phyloP scores from a whole-genome alignment of 1,140 invertebrate genomes.

The Agrilus planipennis region DNA sequence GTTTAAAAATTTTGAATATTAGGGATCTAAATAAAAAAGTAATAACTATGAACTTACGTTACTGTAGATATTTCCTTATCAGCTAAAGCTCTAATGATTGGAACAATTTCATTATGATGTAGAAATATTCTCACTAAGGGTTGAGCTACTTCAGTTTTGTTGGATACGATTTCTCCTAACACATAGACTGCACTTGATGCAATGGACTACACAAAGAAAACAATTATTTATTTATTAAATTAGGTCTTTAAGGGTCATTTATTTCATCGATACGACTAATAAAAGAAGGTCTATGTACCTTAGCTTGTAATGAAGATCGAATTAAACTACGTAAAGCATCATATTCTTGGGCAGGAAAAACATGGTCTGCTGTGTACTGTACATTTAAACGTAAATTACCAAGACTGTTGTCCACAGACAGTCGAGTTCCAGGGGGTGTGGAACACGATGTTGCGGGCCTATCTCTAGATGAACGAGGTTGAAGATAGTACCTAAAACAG shows the following conservation, averaged over 20 bases:
- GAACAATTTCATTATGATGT: constrained; percentile 71
- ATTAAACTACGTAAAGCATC: constrained; percentile 62
- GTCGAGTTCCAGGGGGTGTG: constrained; percentile 52
- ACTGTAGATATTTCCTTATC: constrained; percentile 78
- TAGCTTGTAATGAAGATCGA: constrained; percentile 56
- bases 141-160: constrained; percentile 77
- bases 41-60: constrained; percentile 49
- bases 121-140: constrained; percentile 74
- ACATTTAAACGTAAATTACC: constrained; percentile 75
- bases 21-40: not conserved
- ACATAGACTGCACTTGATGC: constrained; percentile 76
- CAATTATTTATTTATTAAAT: too few species aligned
- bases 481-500: constrained; percentile 66
- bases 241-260: not conserved
- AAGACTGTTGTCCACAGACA: constrained; percentile 50
- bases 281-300: constrained; percentile 43
- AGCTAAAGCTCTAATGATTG: constrained; percentile 67
- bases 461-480: constrained; percentile 54
- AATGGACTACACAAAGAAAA: constrained; percentile 54
- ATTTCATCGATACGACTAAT: too few species aligned
- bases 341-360: constrained; percentile 72
- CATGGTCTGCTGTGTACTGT: constrained; percentile 79
- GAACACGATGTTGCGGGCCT: constrained; percentile 47
- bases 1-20: too few species aligned
- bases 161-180: constrained; percentile 72